Evolutionary conservation across 2,797 vertebrate species (phyloP), one percentile per base, ranked within the genome.

Genomic region (Alfaro cultratus): DNA sequence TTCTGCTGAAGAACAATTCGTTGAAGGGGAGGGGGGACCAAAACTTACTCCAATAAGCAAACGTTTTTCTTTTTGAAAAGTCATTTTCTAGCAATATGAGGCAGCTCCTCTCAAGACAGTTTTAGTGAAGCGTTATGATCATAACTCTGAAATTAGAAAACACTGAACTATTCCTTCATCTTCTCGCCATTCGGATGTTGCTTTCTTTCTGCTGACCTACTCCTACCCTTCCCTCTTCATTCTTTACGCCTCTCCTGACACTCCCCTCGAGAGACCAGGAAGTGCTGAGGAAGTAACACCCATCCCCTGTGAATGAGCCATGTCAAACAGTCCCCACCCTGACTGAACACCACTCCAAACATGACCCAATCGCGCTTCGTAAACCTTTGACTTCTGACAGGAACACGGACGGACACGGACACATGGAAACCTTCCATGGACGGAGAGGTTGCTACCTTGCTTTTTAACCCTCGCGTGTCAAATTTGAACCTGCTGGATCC

Each of bases 201-300:
- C 55, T 76, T 16, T 46, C 31, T 29, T 70, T 76, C 51, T 31
- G 23, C 51, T 67, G 0, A 51, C 53, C 39, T 76, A 72, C 26
- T 49, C 72, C 67, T 18, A 83, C 60, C 80, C 76, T 46, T 73
- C 80, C 51, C 77, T 73, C 57, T 75, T 76, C 80, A 62, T 85
- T 79, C 79, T 80, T 55, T 73, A 76, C 88, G 88, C 92, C 84
- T 94, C 88, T 29, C 23, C 80, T 68, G 80, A 78, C 85, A 89
- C 87, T 68, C 57, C 60, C 85, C 86, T 55, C 68, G 71, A 88
- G 91, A 87, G 92, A 88, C 80, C 94, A 93, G 93, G 92, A 95
- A 93, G 93, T 87, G 82, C 73, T 18, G 75, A 94, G 95, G 95
- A 95, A 96, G 94, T 94, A 94, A 95, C 94, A 95, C 93, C 94